phyloP scores from a whole-genome alignment of 2,888 invertebrate species.

The Caenorhabditis wallacei region DNA sequence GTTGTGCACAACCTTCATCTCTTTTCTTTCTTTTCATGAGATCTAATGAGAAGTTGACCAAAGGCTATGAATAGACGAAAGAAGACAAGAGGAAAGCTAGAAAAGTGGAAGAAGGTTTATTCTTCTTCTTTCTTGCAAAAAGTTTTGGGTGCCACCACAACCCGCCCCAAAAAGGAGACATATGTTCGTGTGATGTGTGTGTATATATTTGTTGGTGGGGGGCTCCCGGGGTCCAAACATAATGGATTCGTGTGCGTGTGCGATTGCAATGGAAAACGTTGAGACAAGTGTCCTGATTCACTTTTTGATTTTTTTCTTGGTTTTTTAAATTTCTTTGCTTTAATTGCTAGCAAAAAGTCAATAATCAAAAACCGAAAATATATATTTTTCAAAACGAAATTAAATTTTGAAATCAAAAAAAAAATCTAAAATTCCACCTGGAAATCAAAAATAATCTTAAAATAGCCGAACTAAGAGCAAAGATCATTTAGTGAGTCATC shows the following conservation, averaged over 20 bases:
- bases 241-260: slow-evolving; percentile 52
- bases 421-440: too few species aligned
- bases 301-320: slow-evolving; percentile 14
- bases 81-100: slow-evolving; percentile 4
- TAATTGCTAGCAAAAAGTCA: too few species aligned
- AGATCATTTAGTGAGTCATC: too few species aligned
- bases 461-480: too few species aligned
- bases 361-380: too few species aligned
- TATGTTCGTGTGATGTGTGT: slow-evolving; percentile 46
- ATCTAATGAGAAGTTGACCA: slow-evolving; percentile 63
- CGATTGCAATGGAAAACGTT: slow-evolving; percentile 16
- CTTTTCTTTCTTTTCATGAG: slow-evolving; percentile 40
- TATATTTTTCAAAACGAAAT: too few species aligned
- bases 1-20: slow-evolving; percentile 32
- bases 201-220: not conserved
- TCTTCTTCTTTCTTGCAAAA: slow-evolving; percentile 36
- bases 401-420: too few species aligned
- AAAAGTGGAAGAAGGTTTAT: slow-evolving; percentile 47
- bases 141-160: slow-evolving; percentile 18
- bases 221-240: slow-evolving; percentile 44
- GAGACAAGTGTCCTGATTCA: slow-evolving; percentile 18
- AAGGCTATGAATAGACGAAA: slow-evolving; percentile 43
- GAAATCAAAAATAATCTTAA: too few species aligned
- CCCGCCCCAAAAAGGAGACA: slow-evolving; percentile 37
- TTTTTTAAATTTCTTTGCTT: not conserved